These are phyloP conservation scores for Procambarus virginalis DNA, from an alignment of 1,140 invertebrate species.

Conservation along the genomic window DNA sequence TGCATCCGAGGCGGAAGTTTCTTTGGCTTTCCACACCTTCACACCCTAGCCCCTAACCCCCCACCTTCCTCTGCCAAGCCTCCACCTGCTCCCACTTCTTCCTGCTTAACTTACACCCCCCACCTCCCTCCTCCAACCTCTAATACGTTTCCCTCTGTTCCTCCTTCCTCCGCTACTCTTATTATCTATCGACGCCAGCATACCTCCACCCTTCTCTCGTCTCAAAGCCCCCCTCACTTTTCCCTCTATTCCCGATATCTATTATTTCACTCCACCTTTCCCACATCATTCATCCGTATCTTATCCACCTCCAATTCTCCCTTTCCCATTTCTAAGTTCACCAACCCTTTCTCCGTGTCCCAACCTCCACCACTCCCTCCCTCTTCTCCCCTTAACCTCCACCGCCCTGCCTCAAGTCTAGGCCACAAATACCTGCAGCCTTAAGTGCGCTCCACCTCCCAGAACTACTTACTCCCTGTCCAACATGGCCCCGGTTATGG, in stretches of 20 bases:
- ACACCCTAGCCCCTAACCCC: neutral
- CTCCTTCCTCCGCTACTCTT: no score
- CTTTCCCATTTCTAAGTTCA: no score
- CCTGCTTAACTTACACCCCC: no score
- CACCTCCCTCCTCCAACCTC: no score
- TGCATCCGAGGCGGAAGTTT: neutral
- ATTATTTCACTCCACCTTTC: no score
- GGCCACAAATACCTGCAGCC: neutral
- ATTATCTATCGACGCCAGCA: no score
- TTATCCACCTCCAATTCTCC: neutral
- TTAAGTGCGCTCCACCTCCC: neutral
- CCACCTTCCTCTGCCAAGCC: neutral
- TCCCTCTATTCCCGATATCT: no score
- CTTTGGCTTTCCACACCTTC: neutral
- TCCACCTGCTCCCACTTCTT: neutral
- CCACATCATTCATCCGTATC: neutral
- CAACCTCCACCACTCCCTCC: neutral
- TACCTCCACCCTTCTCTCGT: no score
- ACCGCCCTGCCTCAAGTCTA: neutral
- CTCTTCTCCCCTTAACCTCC: neutral
- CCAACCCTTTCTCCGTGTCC: no score
- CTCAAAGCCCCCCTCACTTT: no score
- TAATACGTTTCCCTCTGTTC: no score
- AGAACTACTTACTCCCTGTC: neutral
- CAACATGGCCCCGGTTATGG: no score